Conservation (phyloP, 1,140 invertebrate genomes). For the Rhynchophorus ferrugineus region DNA sequence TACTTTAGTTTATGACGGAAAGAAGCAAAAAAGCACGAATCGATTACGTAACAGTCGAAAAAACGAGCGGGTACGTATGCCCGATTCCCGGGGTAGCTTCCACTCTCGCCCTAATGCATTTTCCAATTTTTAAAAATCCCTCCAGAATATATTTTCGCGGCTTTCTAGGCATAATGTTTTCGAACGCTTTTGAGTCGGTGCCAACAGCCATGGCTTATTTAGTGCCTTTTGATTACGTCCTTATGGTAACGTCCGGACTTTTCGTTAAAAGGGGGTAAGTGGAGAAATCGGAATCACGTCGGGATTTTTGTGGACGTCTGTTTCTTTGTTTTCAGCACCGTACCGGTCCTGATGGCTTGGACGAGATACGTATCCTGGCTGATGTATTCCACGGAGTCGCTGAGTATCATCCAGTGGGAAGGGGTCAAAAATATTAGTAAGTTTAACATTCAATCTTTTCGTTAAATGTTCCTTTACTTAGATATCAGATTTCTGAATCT, state of each 20-base stretch:
- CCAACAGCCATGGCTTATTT: constrained; percentile 73
- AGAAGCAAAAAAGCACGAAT: too few species aligned
- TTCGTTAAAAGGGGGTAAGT: constrained; percentile 73
- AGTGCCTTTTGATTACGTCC: constrained; percentile 77
- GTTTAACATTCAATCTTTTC: constrained; percentile 26
- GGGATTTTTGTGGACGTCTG: not conserved
- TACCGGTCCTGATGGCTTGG: constrained; percentile 75
- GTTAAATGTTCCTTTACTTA: constrained; percentile 1
- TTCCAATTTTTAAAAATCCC: constrained; percentile 1
- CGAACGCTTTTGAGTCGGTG: constrained; percentile 71
- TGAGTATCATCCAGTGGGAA: constrained; percentile 74
- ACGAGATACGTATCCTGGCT: constrained; percentile 88
- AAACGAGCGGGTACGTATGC: too few species aligned
- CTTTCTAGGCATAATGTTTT: constrained; percentile 72
- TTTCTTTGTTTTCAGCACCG: constrained; percentile 49
- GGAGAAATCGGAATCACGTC: not conserved
- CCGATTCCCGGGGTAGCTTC: too few species aligned
- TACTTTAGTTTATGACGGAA: too few species aligned
- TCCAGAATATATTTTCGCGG: not conserved
- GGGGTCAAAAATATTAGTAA: constrained; percentile 71
- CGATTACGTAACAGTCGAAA: too few species aligned
- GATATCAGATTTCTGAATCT: too few species aligned
- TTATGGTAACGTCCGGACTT: constrained; percentile 81
- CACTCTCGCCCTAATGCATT: constrained; percentile 4
- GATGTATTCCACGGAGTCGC: constrained; percentile 83